Percentiles rank a stretch among this genome's conserved stretches.
These are phyloP conservation scores for Lipophrys pholis DNA, from an alignment of 2,113 vertebrate genomes.

Conservation along the genomic window DNA sequence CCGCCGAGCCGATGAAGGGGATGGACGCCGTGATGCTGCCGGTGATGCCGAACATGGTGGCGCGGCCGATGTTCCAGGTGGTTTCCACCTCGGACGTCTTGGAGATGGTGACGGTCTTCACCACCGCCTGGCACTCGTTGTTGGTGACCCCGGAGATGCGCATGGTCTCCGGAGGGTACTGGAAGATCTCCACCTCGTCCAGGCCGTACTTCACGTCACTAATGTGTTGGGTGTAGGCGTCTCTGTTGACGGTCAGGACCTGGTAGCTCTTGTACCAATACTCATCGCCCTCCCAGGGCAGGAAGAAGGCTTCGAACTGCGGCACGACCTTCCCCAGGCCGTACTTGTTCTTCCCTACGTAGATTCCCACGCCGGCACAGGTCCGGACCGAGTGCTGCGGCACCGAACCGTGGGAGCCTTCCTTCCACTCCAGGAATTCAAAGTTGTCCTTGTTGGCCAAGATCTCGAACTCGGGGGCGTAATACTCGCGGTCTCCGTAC, in stretches of 20 bases:
- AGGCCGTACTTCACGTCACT: slow-evolving; percentile 77
- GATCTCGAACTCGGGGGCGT: slow-evolving; percentile 74
- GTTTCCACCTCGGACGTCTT: slow-evolving; percentile 76
- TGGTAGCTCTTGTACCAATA: slow-evolving; percentile 84
- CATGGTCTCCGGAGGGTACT: slow-evolving; percentile 81
- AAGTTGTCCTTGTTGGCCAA: slow-evolving; percentile 82
- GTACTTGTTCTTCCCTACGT: slow-evolving; percentile 83
- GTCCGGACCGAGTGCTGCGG: slow-evolving; percentile 73
- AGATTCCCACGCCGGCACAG: slow-evolving; percentile 67
- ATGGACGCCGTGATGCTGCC: slow-evolving; percentile 80
- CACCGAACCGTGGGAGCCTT: slow-evolving; percentile 76
- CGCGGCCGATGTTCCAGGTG: slow-evolving; percentile 81
- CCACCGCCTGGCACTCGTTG: slow-evolving; percentile 76
- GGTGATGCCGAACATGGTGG: slow-evolving; percentile 75
- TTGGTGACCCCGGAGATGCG: slow-evolving; percentile 78
- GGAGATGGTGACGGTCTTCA: slow-evolving; percentile 78
- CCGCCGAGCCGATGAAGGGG: slow-evolving; percentile 72
- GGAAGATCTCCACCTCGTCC: slow-evolving; percentile 76
- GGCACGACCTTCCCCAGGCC: slow-evolving; percentile 83
- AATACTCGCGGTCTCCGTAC: slow-evolving; percentile 75
- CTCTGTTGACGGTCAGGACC: slow-evolving; percentile 79
- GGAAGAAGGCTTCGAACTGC: slow-evolving; percentile 80
- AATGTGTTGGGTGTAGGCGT: slow-evolving; percentile 80
- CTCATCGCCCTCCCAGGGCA: slow-evolving; percentile 82
- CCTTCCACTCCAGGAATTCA: slow-evolving; percentile 83